Evolutionary conservation across 2,888 invertebrate species (phyloP).

Genomic region (Capitulum mitella): DNA sequence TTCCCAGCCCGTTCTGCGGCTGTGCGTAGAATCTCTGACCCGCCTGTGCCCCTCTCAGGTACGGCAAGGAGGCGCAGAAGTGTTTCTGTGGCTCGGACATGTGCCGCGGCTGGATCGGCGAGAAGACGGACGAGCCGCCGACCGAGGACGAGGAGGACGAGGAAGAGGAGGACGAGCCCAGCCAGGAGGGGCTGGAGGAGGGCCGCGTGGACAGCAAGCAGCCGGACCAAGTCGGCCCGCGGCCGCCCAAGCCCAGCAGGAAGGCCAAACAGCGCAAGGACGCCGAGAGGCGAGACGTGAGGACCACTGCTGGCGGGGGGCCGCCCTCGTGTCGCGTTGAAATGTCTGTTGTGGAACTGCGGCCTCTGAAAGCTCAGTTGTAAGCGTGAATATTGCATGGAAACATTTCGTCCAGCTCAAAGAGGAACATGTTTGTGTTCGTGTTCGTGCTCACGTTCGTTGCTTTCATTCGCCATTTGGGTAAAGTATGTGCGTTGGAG

Average conservation of each 20-base stretch:
- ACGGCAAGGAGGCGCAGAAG: slow-evolving; percentile 86
- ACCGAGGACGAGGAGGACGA: slow-evolving; percentile 53
- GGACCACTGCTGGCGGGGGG: too few relatives aligned
- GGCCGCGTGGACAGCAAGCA: background rate
- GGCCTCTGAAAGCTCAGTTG: too few relatives aligned
- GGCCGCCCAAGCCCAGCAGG: background rate
- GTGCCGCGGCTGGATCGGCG: slow-evolving; percentile 94
- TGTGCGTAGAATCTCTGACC: too few relatives aligned
- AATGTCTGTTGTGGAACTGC: too few relatives aligned
- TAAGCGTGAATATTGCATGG: too few relatives aligned
- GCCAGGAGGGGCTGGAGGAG: slow-evolving; percentile 45
- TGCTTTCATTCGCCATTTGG: background rate
- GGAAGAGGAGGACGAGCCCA: slow-evolving; percentile 49
- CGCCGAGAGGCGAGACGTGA: slow-evolving; percentile 12
- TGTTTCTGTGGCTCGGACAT: slow-evolving; percentile 84
- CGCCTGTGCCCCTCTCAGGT: background rate
- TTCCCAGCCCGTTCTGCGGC: too few relatives aligned
- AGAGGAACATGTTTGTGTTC: too few relatives aligned
- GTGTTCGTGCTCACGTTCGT: background rate
- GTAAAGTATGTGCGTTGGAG: background rate
- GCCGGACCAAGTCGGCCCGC: background rate
- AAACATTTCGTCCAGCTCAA: too few relatives aligned
- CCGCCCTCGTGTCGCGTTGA: too few relatives aligned
- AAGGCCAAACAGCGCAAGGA: background rate
- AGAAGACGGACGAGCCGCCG: slow-evolving; percentile 55